Evolutionary conservation across 1,140 invertebrate species (phyloP).

Genomic region (Scaptomyza pallida): DNA sequence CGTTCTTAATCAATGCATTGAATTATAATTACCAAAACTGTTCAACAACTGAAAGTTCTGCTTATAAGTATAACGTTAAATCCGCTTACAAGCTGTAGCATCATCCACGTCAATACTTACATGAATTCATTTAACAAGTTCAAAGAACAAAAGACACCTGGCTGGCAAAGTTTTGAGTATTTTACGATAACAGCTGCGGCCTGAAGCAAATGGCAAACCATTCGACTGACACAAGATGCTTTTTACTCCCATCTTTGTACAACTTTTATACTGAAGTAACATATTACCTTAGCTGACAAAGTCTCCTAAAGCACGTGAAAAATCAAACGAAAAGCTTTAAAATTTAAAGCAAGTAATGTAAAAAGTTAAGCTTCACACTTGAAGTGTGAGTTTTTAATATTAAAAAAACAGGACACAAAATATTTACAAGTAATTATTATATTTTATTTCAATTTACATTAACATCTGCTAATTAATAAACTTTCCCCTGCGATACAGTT

Average conservation of each 20-base stretch:
- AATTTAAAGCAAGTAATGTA: neutral
- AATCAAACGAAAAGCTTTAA: neutral
- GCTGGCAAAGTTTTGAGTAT: conserved; percentile 50
- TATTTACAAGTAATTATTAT: neutral
- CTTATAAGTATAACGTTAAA: too few species aligned
- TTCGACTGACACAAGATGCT: conserved; percentile 25
- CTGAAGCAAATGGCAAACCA: conserved; percentile 44
- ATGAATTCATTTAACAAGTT: neutral
- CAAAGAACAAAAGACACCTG: conserved; percentile 25
- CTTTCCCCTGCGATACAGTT: conserved; percentile 37
- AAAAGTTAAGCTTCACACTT: neutral
- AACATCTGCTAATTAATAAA: conserved; percentile 48
- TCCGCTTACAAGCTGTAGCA: neutral
- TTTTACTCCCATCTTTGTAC: conserved; percentile 12
- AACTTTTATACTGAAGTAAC: conserved; percentile 32
- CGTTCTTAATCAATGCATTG: conserved; percentile 8
- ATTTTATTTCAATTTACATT: neutral
- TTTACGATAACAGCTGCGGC: conserved; percentile 57
- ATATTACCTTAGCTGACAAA: conserved; percentile 39
- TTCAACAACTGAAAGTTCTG: too few species aligned
- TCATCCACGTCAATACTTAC: neutral
- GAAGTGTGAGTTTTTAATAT: too few species aligned
- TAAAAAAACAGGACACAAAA: neutral
- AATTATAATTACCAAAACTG: too few species aligned
- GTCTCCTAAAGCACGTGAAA: conserved; percentile 8